These are phyloP conservation scores for Cristatella mucedo DNA, from an alignment of 2,888 invertebrate species.

Conservation along the genomic window DNA sequence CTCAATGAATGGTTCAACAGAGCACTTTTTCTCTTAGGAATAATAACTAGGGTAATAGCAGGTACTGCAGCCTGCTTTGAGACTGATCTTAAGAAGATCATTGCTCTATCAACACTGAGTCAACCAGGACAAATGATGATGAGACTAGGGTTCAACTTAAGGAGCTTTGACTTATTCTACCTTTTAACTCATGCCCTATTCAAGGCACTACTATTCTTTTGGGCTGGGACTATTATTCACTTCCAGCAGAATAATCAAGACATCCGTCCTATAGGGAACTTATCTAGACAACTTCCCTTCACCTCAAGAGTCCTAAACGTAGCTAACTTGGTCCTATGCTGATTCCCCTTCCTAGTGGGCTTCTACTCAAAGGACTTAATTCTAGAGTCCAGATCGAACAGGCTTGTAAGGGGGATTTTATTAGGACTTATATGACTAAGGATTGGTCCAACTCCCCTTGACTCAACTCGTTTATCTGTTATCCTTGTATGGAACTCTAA, in stretches of 20 bases:
- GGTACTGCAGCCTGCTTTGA: conserved; percentile 35
- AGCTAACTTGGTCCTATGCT: conserved; percentile 17
- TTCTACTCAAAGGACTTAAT: conserved; percentile 29
- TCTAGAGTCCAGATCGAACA: conserved; percentile 15
- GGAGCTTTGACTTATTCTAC: conserved; percentile 54
- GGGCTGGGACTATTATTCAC: conserved; percentile 55
- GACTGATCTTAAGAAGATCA: conserved; percentile 56
- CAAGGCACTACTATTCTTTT: conserved; percentile 58
- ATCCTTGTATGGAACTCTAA: conserved; percentile 10
- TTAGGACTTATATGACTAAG: conserved; percentile 12
- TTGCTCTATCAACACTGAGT: conserved; percentile 59
- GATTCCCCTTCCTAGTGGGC: conserved; percentile 22
- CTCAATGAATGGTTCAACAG: conserved; percentile 37
- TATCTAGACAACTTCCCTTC: conserved; percentile 18
- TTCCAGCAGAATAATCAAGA: conserved; percentile 49
- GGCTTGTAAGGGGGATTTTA: conserved; percentile 10
- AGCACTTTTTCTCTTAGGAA: conserved; percentile 44
- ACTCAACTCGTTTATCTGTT: conserved; percentile 14
- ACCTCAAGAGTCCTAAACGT: conserved; percentile 16
- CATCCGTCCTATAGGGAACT: conserved; percentile 43
- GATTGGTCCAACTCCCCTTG: conserved; percentile 13
- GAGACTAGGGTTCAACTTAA: conserved; percentile 45
- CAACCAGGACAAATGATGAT: conserved; percentile 58
- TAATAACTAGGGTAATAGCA: conserved; percentile 28
- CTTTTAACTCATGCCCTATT: conserved; percentile 56